phyloP scores from a whole-genome alignment of 2,888 invertebrate species.

The Drosophila borborema region DNA sequence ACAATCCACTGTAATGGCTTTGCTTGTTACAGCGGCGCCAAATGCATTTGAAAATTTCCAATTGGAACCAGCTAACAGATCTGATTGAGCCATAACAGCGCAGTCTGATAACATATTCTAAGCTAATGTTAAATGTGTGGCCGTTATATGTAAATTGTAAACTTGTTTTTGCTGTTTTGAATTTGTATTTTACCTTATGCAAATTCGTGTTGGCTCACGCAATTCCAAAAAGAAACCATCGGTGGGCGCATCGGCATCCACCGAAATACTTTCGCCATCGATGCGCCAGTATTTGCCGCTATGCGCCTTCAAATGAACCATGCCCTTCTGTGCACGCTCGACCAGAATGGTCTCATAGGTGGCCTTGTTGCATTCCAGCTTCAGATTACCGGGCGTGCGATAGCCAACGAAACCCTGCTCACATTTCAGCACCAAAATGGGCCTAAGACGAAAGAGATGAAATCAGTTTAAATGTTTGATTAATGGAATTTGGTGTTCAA shows the following conservation, averaged over 20 bases:
- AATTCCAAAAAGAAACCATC: conserved; percentile 96
- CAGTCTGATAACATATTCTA: background rate
- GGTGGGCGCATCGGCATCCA: conserved; percentile 92
- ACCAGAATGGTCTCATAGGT: conserved; percentile 97
- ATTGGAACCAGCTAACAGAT: background rate
- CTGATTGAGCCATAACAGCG: background rate
- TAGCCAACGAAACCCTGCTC: conserved; percentile 98
- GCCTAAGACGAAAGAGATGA: conserved; percentile 86
- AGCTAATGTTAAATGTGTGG: background rate
- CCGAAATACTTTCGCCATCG: conserved; percentile 93
- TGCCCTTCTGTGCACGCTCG: conserved; percentile 94
- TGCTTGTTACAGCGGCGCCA: background rate
- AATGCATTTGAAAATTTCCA: background rate
- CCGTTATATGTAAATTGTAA: background rate
- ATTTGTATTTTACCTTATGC: conserved; percentile 89
- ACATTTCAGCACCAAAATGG: conserved; percentile 96
- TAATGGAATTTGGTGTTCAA: too few relatives aligned
- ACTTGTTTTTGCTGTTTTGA: background rate
- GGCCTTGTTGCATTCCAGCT: conserved; percentile 97
- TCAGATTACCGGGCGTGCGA: conserved; percentile 91
- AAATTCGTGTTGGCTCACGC: conserved; percentile 95
- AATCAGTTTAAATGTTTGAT: background rate
- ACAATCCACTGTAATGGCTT: background rate
- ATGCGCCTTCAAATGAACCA: conserved; percentile 96
- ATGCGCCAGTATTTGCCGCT: conserved; percentile 98